Evolutionary conservation across 2,797 vertebrate species (phyloP).

Genomic region (Sebastes cheni): DNA sequence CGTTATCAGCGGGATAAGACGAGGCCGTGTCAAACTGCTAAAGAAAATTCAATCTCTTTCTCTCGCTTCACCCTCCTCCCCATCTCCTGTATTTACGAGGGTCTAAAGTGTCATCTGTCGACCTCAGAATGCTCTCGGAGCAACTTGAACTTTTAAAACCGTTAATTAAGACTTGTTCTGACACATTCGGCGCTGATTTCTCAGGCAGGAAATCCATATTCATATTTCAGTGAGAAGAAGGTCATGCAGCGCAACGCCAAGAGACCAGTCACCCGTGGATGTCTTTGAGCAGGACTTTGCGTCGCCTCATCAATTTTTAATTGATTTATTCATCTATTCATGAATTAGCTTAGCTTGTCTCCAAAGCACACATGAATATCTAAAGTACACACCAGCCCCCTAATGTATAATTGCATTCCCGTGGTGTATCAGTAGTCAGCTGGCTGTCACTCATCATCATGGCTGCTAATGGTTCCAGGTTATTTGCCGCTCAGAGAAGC

Average conservation of each 20-base stretch:
- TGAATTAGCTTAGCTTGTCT: constrained; percentile 51
- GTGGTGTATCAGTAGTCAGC: constrained; percentile 26
- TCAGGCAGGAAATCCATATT: constrained; percentile 59
- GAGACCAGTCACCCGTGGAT: constrained; percentile 45
- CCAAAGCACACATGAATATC: constrained; percentile 47
- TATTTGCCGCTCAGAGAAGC: constrained; percentile 3
- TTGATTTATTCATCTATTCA: constrained; percentile 73
- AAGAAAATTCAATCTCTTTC: constrained; percentile 26
- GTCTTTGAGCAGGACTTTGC: constrained; percentile 48
- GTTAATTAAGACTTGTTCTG: constrained; percentile 53
- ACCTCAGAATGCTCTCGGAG: constrained; percentile 15
- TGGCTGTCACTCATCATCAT: constrained; percentile 47
- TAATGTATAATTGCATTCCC: constrained; percentile 24
- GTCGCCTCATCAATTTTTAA: constrained; percentile 54
- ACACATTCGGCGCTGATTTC: constrained; percentile 29
- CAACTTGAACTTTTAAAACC: constrained; percentile 54
- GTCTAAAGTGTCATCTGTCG: constrained; percentile 24
- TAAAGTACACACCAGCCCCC: constrained; percentile 26
- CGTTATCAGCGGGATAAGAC: constrained; percentile 27
- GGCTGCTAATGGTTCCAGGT: constrained; percentile 32
- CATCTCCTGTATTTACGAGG: background rate
- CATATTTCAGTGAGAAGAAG: constrained; percentile 51
- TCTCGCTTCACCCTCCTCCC: background rate
- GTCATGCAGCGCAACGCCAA: constrained; percentile 31
- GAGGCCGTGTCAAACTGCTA: constrained; percentile 14